phyloP scores from a whole-genome alignment of 1,140 invertebrate species.

The Caerostris extrusa region DNA sequence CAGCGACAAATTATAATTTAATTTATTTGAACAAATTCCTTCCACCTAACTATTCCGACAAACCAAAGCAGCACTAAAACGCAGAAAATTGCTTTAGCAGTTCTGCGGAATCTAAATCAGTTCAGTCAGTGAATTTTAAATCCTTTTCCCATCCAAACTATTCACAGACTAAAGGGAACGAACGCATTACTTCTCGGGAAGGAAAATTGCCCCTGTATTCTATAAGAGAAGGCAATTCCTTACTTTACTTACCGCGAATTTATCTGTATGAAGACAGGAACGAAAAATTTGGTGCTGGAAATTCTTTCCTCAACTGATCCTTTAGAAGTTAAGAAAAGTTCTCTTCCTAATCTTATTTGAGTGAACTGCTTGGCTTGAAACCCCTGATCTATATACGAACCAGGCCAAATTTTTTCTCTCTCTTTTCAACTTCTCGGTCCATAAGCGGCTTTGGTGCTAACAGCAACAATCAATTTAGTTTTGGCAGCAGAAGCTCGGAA shows the following conservation, averaged over 20 bases:
- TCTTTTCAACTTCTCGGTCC: constrained; percentile 47
- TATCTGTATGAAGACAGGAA: constrained; percentile 38
- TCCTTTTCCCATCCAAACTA: neutral
- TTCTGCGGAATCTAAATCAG: neutral
- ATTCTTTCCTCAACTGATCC: constrained; percentile 27
- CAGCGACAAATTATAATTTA: too few relatives aligned
- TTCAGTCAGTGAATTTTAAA: constrained; percentile 28
- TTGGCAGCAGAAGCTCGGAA: constrained; percentile 34
- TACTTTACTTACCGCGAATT: constrained; percentile 36
- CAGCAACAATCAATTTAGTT: constrained; percentile 57
- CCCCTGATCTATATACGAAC: constrained; percentile 51
- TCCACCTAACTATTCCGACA: neutral
- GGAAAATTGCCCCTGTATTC: constrained; percentile 25
- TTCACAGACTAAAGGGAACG: neutral
- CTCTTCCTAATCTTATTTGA: constrained; percentile 54
- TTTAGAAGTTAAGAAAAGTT: constrained; percentile 59
- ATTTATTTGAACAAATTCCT: neutral
- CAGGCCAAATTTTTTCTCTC: constrained; percentile 8
- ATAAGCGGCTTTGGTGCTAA: constrained; percentile 54
- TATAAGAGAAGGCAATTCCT: constrained; percentile 31
- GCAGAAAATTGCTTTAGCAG: neutral
- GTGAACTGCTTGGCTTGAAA: constrained; percentile 61
- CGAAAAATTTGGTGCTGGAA: constrained; percentile 24
- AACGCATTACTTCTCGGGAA: constrained; percentile 19
- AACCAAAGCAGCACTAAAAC: constrained; percentile 1